A percentile compares a stretch with the other conserved stretches of the same genome.
These are phyloP conservation scores for Crepidodera aurea DNA, from an alignment of 2,888 invertebrate species.

Conservation along the genomic window DNA sequence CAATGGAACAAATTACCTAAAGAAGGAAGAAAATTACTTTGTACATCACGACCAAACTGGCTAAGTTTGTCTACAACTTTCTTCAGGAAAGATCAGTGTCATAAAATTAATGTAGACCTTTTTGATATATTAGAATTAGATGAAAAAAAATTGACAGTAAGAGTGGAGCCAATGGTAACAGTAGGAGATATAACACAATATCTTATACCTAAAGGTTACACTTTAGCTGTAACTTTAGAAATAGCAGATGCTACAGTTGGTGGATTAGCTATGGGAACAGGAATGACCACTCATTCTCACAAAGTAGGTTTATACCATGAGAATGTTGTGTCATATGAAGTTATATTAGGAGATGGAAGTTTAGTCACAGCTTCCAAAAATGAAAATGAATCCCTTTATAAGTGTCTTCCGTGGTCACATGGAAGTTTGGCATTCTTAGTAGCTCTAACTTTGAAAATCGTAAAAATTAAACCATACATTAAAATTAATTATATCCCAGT, in stretches of 20 bases:
- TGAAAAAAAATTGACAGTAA: constrained; percentile 66
- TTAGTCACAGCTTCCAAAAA: constrained; percentile 66
- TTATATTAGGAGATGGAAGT: constrained; percentile 70
- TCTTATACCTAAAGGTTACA: constrained; percentile 72
- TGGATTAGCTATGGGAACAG: constrained; percentile 73
- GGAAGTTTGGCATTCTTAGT: constrained; percentile 73
- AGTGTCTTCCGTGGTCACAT: constrained; percentile 72
- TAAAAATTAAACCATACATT: constrained; percentile 70
- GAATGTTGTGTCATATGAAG: constrained; percentile 71
- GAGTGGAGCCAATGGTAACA: constrained; percentile 74
- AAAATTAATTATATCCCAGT: constrained; percentile 72
- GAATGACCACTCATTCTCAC: constrained; percentile 80
- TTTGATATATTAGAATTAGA: constrained; percentile 70
- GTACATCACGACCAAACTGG: constrained; percentile 76
- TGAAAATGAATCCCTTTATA: constrained; percentile 68
- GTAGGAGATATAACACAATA: constrained; percentile 72
- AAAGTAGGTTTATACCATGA: constrained; percentile 76
- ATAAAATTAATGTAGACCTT: constrained; percentile 69
- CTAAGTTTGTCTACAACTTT: constrained; percentile 73
- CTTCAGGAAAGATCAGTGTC: constrained; percentile 70
- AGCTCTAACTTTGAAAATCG: constrained; percentile 69
- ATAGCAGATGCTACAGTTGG: constrained; percentile 75
- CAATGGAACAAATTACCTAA: constrained; percentile 65
- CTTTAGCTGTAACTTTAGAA: constrained; percentile 73
- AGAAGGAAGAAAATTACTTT: constrained; percentile 65